A percentile compares a stretch with the other conserved stretches of the same genome.
phyloP scores from a whole-genome alignment of 2,888 invertebrate species.

The Pycnomerus fuliginosus region DNA sequence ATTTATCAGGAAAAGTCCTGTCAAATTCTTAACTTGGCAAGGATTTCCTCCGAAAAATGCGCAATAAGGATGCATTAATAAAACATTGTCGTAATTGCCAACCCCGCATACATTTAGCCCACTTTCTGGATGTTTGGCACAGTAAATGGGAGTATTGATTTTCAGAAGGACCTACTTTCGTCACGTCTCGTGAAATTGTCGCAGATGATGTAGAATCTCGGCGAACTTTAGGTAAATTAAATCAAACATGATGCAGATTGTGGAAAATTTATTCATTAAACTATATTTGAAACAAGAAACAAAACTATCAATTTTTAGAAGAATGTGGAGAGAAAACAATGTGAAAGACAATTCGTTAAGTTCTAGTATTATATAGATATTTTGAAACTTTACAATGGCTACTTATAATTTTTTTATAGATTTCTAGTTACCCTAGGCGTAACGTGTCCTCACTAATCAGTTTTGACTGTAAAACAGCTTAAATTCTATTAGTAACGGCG shows the following conservation, averaged over 20 bases:
- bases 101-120: slow-evolving; percentile 17
- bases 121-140: slow-evolving; percentile 22
- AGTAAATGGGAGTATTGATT: slow-evolving; percentile 18
- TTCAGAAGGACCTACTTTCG: slow-evolving; percentile 18
- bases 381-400: slow-evolving; percentile 23
- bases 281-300: slow-evolving; percentile 13
- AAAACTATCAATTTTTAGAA: slow-evolving; percentile 15
- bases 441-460: slow-evolving; percentile 20
- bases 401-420: slow-evolving; percentile 14
- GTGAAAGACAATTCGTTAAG: slow-evolving; percentile 22
- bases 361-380: slow-evolving; percentile 15
- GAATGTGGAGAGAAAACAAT: slow-evolving; percentile 21
- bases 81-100: slow-evolving; percentile 2
- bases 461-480: slow-evolving; percentile 20
- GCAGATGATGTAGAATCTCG: too few species aligned
- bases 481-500: slow-evolving; percentile 7
- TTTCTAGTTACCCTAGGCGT: slow-evolving; percentile 20
- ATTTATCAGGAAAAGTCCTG: slow-evolving; percentile 2
- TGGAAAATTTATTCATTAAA: slow-evolving; percentile 26
- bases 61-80: slow-evolving; percentile 8
- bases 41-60: too few species aligned
- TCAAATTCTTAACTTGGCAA: too few species aligned
- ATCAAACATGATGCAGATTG: slow-evolving; percentile 5
- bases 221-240: neutral
- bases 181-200: slow-evolving; percentile 13